Conservation (phyloP, 2,113 vertebrate genomes). For the Pipa parva region DNA sequence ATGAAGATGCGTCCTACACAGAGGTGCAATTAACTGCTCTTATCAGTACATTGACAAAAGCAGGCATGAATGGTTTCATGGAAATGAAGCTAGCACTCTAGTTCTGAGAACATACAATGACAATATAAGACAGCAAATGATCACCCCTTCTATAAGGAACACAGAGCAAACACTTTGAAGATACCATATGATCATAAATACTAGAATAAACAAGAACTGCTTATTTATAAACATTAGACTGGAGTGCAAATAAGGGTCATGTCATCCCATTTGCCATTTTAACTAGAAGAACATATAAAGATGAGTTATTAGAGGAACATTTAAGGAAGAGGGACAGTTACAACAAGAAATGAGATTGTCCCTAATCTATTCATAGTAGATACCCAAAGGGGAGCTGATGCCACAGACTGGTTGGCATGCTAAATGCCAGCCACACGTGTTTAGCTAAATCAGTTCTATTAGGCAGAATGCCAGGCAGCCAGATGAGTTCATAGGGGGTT, state of each 20-base stretch:
- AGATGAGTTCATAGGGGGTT: no score
- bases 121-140: conserved; percentile 21
- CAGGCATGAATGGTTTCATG: conserved; percentile 19
- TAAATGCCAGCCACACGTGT: no score
- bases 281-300: background rate
- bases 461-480: no score
- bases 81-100: conserved; percentile 16
- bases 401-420: no score
- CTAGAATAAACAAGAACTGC: conserved; percentile 9
- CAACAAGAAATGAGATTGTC: no score
- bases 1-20: conserved; percentile 24
- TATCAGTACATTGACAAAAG: conserved; percentile 26
- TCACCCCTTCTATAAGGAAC: background rate
- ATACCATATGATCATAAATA: conserved; percentile 3
- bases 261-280: background rate
- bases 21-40: conserved; percentile 20
- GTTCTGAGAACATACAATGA: background rate
- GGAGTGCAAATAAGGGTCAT: conserved; percentile 21
- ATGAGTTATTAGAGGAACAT: background rate
- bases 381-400: background rate
- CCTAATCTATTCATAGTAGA: no score
- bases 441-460: background rate
- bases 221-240: background rate
- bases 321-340: no score
- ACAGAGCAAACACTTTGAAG: conserved; percentile 28